A percentile compares a stretch with the other conserved stretches of the same genome.
Conservation (phyloP, 1,140 invertebrate genomes). For the Parasteatoda tepidariorum region DNA sequence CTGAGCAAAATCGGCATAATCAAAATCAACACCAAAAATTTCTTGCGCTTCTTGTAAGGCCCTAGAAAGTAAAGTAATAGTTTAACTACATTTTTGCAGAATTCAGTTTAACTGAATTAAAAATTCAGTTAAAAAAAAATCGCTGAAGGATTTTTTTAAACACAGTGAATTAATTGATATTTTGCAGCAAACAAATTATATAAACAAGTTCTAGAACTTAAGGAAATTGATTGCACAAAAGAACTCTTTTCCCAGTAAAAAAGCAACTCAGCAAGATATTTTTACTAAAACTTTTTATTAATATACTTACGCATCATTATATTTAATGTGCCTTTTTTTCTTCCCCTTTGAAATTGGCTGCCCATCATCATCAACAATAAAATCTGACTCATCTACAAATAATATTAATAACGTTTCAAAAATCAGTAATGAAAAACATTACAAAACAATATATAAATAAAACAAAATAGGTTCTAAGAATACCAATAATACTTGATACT, state of each 20-base stretch:
- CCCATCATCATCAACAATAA: conserved; percentile 97
- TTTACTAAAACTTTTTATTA: neutral
- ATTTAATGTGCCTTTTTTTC: conserved; percentile 81
- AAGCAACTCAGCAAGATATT: too few relatives aligned
- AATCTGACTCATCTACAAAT: conserved; percentile 85
- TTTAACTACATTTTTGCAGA: too few relatives aligned
- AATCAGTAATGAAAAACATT: conserved; percentile 5
- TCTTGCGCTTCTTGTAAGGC: conserved; percentile 98
- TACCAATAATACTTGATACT: neutral
- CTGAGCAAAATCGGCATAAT: conserved; percentile 93
- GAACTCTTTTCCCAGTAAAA: too few relatives aligned
- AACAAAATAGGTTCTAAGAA: neutral
- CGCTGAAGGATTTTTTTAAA: neutral
- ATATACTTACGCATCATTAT: conserved; percentile 84
- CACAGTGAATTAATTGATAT: neutral
- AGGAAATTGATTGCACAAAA: too few relatives aligned
- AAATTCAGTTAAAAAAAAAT: neutral
- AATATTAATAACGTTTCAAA: conserved; percentile 6
- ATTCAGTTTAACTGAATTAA: too few relatives aligned
- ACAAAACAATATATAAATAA: neutral
- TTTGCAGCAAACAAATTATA: too few relatives aligned
- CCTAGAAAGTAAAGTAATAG: conserved; percentile 70
- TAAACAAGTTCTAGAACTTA: too few relatives aligned
- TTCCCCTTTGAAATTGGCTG: conserved; percentile 87
- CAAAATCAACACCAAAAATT: conserved; percentile 99